Evolutionary conservation across 2,888 invertebrate species (phyloP).

Genomic region (Encarsia formosa): DNA sequence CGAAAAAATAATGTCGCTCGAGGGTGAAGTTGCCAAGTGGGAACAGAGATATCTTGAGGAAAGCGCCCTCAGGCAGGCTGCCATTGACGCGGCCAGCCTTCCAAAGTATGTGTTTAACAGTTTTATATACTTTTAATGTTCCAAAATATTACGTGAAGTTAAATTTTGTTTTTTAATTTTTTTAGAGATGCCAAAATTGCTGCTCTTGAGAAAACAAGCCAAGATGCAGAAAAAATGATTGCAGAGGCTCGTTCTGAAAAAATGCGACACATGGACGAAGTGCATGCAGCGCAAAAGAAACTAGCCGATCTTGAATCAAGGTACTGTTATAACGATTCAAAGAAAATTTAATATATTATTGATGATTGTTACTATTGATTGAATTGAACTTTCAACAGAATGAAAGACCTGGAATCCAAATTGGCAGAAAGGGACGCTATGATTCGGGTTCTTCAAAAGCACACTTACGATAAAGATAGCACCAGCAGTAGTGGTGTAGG

Average conservation of each 20-base stretch:
- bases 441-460: constrained; percentile 82
- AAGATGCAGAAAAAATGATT: constrained; percentile 79
- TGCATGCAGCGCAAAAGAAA: constrained; percentile 79
- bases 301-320: constrained; percentile 81
- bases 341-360: background rate
- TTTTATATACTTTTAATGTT: background rate
- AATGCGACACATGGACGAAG: constrained; percentile 83
- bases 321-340: constrained; percentile 50
- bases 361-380: background rate
- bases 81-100: constrained; percentile 69
- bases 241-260: constrained; percentile 83
- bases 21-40: constrained; percentile 80
- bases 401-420: constrained; percentile 83
- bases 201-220: constrained; percentile 75
- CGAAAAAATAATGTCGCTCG: constrained; percentile 68
- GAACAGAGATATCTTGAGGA: constrained; percentile 82
- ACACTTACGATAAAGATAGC: constrained; percentile 69
- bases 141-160: background rate
- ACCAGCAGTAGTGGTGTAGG: constrained; percentile 54
- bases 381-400: constrained; percentile 49
- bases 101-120: constrained; percentile 41
- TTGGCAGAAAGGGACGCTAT: constrained; percentile 86
- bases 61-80: constrained; percentile 73
- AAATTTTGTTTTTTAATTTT: constrained; percentile 7
- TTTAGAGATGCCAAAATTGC: constrained; percentile 78